Evolutionary conservation across 2,113 vertebrate species (phyloP), one percentile per base, ranked within the genome.

Genomic region (Platysteira castanea): DNA sequence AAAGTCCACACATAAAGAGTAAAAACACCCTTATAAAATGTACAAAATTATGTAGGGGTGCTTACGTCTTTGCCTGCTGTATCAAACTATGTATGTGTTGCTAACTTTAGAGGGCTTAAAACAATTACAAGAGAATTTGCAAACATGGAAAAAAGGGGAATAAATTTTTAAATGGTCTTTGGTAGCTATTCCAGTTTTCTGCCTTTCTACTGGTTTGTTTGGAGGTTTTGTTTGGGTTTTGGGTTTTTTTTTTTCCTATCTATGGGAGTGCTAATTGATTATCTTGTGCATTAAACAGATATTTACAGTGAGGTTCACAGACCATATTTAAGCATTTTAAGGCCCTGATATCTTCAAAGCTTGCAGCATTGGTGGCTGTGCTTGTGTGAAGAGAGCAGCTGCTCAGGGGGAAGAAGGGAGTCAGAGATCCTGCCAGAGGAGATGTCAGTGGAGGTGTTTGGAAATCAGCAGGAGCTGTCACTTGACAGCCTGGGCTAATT

Each of bases 1-100:
- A 91, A 93, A 95, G 64, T 49, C 33, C 46, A 68, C n/a, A 61
- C 50, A 35, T 67, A 78, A 84, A 80, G 52, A 81, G 49, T 81
- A 59, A 91, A 96, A 73, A 2, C 56, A 81, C 12, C 15, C 15
- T 87, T 87, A 74, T 18, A 68, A 95, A 95, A 77, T 54, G 35
- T 71, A 28, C 10, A 24, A 26, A 89, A 60, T 31, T 47, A 14
- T 0, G 0, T 83, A 28, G 13, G 6, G 13, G 6, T 53, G 8
- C 47, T 84, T 81, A 13, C 11, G 8, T 18, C 57, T 71, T 67
- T 94, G 35, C 42, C 70, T 59, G 5, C 37, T 52, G 4, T 44
- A 31, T 71, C 74, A 73, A 73, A n/a, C 37, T 28, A 1, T 21
- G 4, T 47, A 11, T 13, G 10, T 41, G 4, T 52, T 91, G 35